Evolutionary conservation across 2,888 invertebrate species (phyloP), one percentile per base, ranked within the genome.

Genomic region (Tuta absoluta): DNA sequence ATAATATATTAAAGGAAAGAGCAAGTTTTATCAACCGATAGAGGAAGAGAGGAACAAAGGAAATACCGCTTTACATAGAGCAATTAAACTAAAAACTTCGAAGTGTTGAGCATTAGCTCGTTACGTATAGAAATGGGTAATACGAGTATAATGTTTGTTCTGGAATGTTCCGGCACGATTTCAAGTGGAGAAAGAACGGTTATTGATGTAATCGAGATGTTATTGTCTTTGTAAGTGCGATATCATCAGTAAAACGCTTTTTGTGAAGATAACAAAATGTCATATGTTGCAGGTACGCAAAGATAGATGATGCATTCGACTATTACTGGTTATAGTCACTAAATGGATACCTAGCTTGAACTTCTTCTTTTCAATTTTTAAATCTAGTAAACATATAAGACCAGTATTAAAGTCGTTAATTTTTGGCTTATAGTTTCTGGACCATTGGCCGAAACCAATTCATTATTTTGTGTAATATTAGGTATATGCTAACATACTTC

Each of bases 161-260:
- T 60, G 49, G 66, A 67, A 65, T 33, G 28, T 66, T 61, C 57
- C 17, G 56, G 53, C 53, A 56, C 59, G 19, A 60, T 63, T 45
- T 53, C 60, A 48, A 12, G 53, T 49, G 33, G 56, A 56, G 56
- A 56, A 56, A 56, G 56, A 56, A 56, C 56, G 33, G 28, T 56
- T 56, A 56, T 56, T 28, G 28, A 56, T 56, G 56, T 56, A 56
- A 56, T 56, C 56, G 33, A 56, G 56, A 56, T 12, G 17, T n/a
- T 33, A 56, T 56, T 56, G 56, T 56, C 33, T 56, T 56, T 56
- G 33, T 10, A 17, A 17, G 33, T 17, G 17, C n/a, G 33, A 53
- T 33, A 33, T 56, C 33, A 56, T 56, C 28, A 24, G 28, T 56
- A 56, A 56, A 33, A 53, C 24, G 51, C 51, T 53, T 53, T 53